Evolutionary conservation across 2,113 vertebrate species (phyloP).

Genomic region (Laterallus jamaicensis): DNA sequence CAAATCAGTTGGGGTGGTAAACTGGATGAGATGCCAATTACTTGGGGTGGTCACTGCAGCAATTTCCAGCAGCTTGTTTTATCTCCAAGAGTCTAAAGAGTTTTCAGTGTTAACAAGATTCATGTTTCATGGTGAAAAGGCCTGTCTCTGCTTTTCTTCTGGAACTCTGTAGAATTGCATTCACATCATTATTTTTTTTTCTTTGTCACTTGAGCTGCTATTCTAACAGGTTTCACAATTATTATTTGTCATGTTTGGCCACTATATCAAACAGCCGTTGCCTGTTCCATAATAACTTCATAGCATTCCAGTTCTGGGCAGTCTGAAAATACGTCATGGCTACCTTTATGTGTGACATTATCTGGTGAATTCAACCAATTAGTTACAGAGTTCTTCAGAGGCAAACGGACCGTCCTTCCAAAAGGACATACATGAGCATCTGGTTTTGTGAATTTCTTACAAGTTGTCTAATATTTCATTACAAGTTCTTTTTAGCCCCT

Average conservation of each 20-base stretch:
- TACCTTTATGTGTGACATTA: slow-evolving; percentile 25
- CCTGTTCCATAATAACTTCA: neutral
- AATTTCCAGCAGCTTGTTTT: neutral
- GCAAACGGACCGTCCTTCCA: neutral
- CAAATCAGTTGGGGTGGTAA: neutral
- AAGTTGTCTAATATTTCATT: slow-evolving; percentile 61
- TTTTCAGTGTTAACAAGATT: neutral
- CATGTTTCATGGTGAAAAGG: neutral
- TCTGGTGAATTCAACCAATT: slow-evolving; percentile 18
- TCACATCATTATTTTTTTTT: neutral
- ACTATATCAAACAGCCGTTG: neutral
- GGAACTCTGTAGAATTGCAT: neutral
- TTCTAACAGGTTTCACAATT: neutral
- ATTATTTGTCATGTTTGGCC: neutral
- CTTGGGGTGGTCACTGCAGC: neutral
- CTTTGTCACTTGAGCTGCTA: neutral
- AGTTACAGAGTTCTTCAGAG: slow-evolving; percentile 6
- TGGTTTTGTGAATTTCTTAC: slow-evolving; percentile 45
- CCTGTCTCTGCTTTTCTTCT: neutral
- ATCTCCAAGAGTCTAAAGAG: neutral
- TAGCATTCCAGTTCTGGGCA: neutral
- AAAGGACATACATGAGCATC: neutral
- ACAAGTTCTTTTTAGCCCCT: slow-evolving; percentile 23
- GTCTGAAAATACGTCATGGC: neutral
- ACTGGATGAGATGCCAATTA: neutral